phyloP scores from a whole-genome alignment of 2,797 vertebrate genomes.

The Sebastes trivittatus region DNA sequence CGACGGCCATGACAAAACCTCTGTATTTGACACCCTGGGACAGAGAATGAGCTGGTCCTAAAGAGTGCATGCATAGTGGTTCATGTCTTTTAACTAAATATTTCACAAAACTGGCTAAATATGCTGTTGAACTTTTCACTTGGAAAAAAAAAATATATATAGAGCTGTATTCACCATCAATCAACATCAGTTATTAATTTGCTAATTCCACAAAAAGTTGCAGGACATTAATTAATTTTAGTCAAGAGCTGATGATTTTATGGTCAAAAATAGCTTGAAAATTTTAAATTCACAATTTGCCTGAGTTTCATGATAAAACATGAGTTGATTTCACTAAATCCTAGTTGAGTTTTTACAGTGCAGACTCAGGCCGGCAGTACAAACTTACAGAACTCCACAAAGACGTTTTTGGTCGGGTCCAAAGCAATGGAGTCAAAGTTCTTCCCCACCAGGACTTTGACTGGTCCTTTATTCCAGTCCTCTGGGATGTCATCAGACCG shows the following conservation, averaged over 20 bases:
- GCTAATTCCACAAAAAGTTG: background rate
- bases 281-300: background rate
- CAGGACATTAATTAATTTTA: background rate
- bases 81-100: too few species aligned
- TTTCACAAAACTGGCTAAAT: background rate
- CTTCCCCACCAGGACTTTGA: constrained; percentile 92
- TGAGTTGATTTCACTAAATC: background rate
- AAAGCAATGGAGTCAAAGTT: constrained; percentile 91
- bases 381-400: constrained; percentile 94
- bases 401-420: constrained; percentile 91
- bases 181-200: background rate
- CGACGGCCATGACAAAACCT: too few species aligned
- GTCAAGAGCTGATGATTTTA: background rate
- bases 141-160: background rate
- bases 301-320: background rate
- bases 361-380: background rate
- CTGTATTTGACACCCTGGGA: too few species aligned
- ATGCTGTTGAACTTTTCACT: background rate
- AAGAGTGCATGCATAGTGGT: too few species aligned
- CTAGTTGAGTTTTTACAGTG: background rate
- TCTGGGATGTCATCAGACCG: constrained; percentile 87
- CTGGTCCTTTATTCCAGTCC: constrained; percentile 88
- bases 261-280: background rate
- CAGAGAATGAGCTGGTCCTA: too few species aligned
- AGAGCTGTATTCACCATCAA: background rate